Evolutionary conservation across 2,797 vertebrate species (phyloP).

Genomic region (Craterocephalus amniculus): DNA sequence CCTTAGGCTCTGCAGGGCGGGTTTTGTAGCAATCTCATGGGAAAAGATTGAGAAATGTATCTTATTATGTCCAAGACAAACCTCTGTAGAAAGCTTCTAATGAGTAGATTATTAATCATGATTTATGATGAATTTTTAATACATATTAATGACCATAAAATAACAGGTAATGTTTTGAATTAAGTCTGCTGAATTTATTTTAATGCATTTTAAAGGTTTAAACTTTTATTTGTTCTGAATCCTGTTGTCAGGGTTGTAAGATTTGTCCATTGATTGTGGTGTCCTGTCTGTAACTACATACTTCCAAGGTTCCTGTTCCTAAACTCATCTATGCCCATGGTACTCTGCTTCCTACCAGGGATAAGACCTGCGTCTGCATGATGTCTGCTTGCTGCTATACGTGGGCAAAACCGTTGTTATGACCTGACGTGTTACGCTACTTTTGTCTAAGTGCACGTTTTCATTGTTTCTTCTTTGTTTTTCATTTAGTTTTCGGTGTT

Average conservation of each 20-base stretch:
- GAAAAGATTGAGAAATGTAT: constrained; percentile 6
- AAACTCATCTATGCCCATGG: constrained; percentile 74
- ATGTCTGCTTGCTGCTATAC: constrained; percentile 72
- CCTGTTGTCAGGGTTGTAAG: constrained; percentile 43
- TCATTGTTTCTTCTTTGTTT: constrained; percentile 42
- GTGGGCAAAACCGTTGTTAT: constrained; percentile 52
- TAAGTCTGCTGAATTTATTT: constrained; percentile 37
- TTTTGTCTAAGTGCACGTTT: constrained; percentile 53
- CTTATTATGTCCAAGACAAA: constrained; percentile 20
- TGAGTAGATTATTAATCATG: constrained; percentile 17
- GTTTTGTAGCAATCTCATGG: constrained; percentile 25
- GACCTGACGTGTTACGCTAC: constrained; percentile 38
- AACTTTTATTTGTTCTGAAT: constrained; percentile 38
- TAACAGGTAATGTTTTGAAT: background rate
- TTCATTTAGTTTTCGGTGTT: constrained; percentile 17
- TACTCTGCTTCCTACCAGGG: constrained; percentile 77
- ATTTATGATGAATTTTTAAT: background rate
- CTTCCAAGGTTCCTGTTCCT: constrained; percentile 53
- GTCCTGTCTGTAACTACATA: constrained; percentile 75
- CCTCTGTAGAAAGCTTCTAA: constrained; percentile 1
- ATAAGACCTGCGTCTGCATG: constrained; percentile 78
- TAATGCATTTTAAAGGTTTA: constrained; percentile 35
- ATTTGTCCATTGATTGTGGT: constrained; percentile 75
- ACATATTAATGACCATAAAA: background rate
- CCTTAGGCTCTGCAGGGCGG: constrained; percentile 16